Conservation (phyloP, 2,113 vertebrate genomes). For the Hystrix cristata region DNA sequence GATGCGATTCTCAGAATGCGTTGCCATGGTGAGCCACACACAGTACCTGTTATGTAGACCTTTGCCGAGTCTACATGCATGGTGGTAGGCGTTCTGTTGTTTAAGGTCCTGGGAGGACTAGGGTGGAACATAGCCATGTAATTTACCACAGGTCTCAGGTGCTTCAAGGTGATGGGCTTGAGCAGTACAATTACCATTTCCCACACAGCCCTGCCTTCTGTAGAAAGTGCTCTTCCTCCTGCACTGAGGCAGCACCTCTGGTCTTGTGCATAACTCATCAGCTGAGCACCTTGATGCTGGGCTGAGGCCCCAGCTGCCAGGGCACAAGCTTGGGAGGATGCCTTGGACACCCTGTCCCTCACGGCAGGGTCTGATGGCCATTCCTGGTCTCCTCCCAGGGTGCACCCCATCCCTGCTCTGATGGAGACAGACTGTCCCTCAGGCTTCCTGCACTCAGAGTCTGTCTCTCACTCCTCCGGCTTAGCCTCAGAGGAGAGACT, state of each 20-base stretch:
- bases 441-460: not conserved
- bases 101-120: not conserved
- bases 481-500: not conserved
- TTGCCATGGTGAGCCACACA: not conserved
- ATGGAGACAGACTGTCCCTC: not conserved
- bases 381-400: not conserved
- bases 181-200: not conserved
- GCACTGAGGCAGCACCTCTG: not conserved
- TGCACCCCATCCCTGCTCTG: not conserved
- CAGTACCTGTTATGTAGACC: not conserved
- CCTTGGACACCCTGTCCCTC: not conserved
- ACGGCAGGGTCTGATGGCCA: not conserved
- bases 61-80: not conserved
- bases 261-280: not conserved
- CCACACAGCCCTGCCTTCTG: not conserved
- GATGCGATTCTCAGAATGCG: not conserved
- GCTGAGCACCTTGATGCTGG: not conserved
- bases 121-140: not conserved
- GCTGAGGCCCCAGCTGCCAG: not conserved
- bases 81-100: not conserved
- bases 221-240: not conserved
- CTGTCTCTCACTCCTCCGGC: rapidly evolving
- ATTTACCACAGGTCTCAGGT: not conserved
- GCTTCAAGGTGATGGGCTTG: not conserved
- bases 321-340: not conserved